phyloP scores from a whole-genome alignment of 2,888 invertebrate genomes.

The Eupsilia transversa region DNA sequence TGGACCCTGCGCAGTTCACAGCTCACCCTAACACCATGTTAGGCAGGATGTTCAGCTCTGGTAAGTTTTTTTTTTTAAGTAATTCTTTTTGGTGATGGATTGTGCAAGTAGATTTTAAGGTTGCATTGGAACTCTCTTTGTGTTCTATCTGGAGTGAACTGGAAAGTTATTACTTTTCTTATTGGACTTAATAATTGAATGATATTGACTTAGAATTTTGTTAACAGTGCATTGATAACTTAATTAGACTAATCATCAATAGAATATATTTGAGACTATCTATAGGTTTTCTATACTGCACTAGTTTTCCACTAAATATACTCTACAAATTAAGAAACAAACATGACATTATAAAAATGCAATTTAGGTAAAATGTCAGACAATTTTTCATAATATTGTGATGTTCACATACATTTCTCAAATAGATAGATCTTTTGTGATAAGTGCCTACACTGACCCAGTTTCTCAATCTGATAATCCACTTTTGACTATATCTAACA shows the following conservation, averaged over 20 bases:
- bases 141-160: background rate
- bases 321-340: background rate
- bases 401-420: background rate
- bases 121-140: conserved; percentile 9
- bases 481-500: conserved; percentile 24
- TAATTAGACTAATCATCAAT: background rate
- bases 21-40: conserved; percentile 99
- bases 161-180: conserved; percentile 6
- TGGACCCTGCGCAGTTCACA: conserved; percentile 97
- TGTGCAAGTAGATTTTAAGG: background rate
- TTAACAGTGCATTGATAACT: background rate
- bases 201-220: background rate
- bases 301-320: background rate
- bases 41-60: conserved; percentile 99
- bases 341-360: background rate
- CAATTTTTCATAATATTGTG: conserved; percentile 19
- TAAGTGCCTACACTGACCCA: conserved; percentile 11
- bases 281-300: background rate
- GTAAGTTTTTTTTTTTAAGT: conserved; percentile 77
- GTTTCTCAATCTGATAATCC: conserved; percentile 12
- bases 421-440: conserved; percentile 10
- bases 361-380: background rate
- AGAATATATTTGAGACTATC: background rate
- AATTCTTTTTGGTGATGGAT: conserved; percentile 14
- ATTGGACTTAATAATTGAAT: background rate